phyloP scores from a whole-genome alignment of 2,797 vertebrate species.

The Crypturellus tataupa region DNA sequence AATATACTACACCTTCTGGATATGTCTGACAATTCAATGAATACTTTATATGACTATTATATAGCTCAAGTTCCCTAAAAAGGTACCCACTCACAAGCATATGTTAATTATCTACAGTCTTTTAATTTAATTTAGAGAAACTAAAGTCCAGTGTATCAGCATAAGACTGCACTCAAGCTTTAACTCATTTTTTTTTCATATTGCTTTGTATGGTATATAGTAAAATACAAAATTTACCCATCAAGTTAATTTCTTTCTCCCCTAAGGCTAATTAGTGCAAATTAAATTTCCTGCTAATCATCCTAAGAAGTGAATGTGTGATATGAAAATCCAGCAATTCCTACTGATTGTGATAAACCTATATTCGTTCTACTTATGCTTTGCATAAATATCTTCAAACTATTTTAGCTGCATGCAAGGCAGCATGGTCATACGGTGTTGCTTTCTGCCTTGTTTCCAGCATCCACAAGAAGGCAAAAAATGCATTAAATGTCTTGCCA shows the following conservation, averaged over 20 bases:
- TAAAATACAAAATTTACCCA: constrained; percentile 62
- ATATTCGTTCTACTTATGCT: constrained; percentile 26
- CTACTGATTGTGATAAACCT: constrained; percentile 70
- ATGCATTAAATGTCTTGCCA: not conserved
- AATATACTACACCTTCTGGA: not conserved
- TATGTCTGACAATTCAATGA: constrained; percentile 1
- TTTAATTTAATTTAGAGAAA: constrained; percentile 66
- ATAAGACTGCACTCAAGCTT: constrained; percentile 27
- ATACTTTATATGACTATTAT: not conserved
- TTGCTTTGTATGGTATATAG: constrained; percentile 27
- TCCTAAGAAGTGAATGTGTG: constrained; percentile 55
- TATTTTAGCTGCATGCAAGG: constrained; percentile 31
- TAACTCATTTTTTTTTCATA: constrained; percentile 56
- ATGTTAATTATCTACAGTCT: constrained; percentile 12
- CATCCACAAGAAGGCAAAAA: constrained; percentile 17
- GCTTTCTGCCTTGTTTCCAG: constrained; percentile 11
- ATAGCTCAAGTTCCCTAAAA: not conserved
- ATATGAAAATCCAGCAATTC: constrained; percentile 71
- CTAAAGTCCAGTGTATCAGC: constrained; percentile 10
- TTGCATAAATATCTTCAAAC: constrained; percentile 40
- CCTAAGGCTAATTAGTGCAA: constrained; percentile 77
- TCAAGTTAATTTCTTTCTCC: constrained; percentile 72
- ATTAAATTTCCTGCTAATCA: constrained; percentile 79
- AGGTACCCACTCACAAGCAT: not conserved
- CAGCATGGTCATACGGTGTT: not conserved